Conservation (phyloP, 2,888 invertebrate genomes). For the Candidula unifasciata region DNA sequence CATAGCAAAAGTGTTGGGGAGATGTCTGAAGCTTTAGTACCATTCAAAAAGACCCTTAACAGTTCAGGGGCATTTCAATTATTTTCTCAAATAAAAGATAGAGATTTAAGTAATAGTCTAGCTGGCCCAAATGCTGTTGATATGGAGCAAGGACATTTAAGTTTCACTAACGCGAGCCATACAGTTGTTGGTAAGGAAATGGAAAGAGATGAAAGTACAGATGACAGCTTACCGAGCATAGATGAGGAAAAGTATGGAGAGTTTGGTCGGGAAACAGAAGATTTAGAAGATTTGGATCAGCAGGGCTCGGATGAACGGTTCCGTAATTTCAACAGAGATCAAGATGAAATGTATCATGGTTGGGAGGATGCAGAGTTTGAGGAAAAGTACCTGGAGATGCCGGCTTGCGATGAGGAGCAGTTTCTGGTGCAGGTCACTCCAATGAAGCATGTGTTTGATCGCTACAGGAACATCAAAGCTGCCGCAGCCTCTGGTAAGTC, state of each 20-base stretch:
- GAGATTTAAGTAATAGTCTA: background rate
- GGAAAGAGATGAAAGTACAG: background rate
- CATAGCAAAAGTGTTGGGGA: too few species aligned
- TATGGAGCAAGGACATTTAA: background rate
- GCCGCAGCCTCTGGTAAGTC: background rate
- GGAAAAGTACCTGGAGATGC: slow-evolving; percentile 28
- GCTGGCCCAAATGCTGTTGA: background rate
- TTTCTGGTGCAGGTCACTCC: slow-evolving; percentile 70
- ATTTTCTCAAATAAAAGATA: too few species aligned
- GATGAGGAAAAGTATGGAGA: background rate
- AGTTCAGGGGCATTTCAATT: too few species aligned
- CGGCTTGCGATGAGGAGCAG: slow-evolving; percentile 68
- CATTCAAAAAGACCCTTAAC: too few species aligned
- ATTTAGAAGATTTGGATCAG: background rate
- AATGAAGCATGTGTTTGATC: slow-evolving; percentile 64
- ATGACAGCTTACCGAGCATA: background rate
- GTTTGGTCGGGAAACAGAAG: background rate
- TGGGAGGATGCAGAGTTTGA: slow-evolving; percentile 29
- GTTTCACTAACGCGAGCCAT: too few species aligned
- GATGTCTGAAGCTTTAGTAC: too few species aligned
- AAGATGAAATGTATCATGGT: slow-evolving; percentile 10
- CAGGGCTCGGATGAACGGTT: background rate
- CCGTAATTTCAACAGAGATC: background rate
- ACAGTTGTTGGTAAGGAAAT: too few species aligned
- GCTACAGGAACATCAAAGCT: slow-evolving; percentile 53